A percentile compares a stretch with the other conserved stretches of the same genome.
Evolutionary conservation across 2,888 invertebrate genomes (phyloP).

Genomic region (Meliscaeva auricollis): DNA sequence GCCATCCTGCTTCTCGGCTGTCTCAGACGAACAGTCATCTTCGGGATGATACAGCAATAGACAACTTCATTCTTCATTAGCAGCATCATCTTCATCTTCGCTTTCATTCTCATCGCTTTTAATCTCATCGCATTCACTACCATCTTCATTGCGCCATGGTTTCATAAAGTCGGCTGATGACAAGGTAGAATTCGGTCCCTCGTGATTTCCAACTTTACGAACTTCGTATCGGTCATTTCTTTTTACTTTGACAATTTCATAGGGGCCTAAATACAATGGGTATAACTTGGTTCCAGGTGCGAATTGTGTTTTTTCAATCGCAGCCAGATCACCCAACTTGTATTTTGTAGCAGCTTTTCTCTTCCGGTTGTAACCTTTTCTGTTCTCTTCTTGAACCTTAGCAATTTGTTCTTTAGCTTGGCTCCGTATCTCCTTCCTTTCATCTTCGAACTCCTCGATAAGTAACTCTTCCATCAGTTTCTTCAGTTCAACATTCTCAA

Average conservation of each 20-base stretch:
- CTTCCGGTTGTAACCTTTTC: conserved; percentile 50
- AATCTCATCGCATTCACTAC: background rate
- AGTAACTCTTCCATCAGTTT: background rate
- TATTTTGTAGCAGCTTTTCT: conserved; percentile 53
- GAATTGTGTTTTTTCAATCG: conserved; percentile 33
- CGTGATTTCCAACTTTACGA: background rate
- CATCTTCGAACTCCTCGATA: conserved; percentile 34
- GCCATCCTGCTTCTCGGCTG: too few relatives aligned
- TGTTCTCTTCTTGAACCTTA: conserved; percentile 69
- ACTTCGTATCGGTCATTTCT: background rate
- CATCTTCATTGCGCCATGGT: background rate
- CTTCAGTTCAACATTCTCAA: background rate
- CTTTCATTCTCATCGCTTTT: background rate
- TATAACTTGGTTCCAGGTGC: background rate
- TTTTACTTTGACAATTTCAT: background rate
- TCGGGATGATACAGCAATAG: too few relatives aligned
- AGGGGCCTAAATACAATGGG: background rate
- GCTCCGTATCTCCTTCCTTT: conserved; percentile 45
- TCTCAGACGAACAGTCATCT: too few relatives aligned
- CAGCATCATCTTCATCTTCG: conserved; percentile 3
- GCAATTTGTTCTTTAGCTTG: conserved; percentile 59
- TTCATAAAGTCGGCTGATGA: background rate
- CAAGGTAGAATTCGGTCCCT: background rate
- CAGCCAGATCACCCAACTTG: conserved; percentile 47
- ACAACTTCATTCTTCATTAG: too few relatives aligned